A percentile compares a stretch with the other conserved stretches of the same genome.
phyloP scores from a whole-genome alignment of 2,797 vertebrate species.

The Melanotaenia parkinsoni region DNA sequence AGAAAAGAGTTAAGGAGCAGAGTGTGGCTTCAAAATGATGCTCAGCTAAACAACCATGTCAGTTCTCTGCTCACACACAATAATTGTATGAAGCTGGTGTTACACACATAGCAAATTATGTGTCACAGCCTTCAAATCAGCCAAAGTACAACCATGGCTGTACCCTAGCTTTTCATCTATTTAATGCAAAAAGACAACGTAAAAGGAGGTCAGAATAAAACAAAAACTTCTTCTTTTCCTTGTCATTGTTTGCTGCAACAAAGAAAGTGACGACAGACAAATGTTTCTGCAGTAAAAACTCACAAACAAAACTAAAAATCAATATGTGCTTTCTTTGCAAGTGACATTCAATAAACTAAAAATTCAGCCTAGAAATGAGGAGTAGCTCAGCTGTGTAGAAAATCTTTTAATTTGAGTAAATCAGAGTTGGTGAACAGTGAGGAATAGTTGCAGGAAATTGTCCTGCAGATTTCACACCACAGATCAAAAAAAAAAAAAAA shows the following conservation, averaged over 20 bases:
- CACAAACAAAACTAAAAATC: neutral
- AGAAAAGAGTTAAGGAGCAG: neutral
- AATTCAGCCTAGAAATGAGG: neutral
- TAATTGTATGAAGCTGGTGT: neutral
- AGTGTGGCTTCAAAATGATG: neutral
- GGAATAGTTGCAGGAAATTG: constrained; percentile 14
- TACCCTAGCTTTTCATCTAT: neutral
- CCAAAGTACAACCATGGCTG: neutral
- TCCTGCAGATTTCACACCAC: constrained; percentile 22
- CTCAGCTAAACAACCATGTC: neutral
- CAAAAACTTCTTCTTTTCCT: neutral
- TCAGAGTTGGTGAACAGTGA: constrained; percentile 1
- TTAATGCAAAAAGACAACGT: neutral
- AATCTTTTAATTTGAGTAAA: constrained; percentile 3
- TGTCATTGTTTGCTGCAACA: neutral
- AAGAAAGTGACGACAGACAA: neutral
- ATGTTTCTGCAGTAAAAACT: neutral
- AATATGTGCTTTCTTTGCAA: neutral
- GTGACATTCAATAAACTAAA: neutral
- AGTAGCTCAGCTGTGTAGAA: neutral
- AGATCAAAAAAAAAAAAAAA: neutral
- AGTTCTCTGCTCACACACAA: neutral
- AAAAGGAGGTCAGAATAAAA: neutral
- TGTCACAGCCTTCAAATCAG: constrained; percentile 9
- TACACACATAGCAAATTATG: neutral